Conservation (phyloP, 2,113 vertebrate species). For the Arizona elegans region DNA sequence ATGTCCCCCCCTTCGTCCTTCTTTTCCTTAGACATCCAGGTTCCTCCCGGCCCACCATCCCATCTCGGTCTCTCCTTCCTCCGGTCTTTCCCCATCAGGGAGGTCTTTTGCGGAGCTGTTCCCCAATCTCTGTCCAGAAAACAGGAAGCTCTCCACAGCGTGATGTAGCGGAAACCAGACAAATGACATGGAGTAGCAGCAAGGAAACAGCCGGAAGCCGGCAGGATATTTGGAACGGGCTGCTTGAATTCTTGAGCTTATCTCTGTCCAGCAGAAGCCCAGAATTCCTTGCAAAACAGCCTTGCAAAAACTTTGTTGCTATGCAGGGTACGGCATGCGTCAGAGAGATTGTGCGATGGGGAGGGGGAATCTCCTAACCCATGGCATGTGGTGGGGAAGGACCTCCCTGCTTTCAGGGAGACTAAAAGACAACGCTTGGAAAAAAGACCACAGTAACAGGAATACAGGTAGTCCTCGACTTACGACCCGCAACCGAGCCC, state of each 20-base stretch:
- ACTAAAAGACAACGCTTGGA: background rate
- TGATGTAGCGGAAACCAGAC: conserved; percentile 67
- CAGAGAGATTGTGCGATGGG: background rate
- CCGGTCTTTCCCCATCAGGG: conserved; percentile 37
- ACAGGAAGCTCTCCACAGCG: conserved; percentile 61
- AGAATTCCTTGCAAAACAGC: conserved; percentile 68
- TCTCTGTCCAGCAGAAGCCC: conserved; percentile 65
- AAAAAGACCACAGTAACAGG: background rate
- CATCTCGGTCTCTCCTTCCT: conserved; percentile 15
- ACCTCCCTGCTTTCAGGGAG: background rate
- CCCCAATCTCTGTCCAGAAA: conserved; percentile 43
- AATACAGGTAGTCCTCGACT: background rate
- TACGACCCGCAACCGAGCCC: background rate
- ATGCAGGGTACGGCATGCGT: background rate
- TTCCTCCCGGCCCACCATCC: background rate
- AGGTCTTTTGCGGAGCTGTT: background rate
- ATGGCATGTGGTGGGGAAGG: background rate
- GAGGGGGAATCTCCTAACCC: background rate
- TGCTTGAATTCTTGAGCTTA: conserved; percentile 69
- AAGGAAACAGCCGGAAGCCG: conserved; percentile 68
- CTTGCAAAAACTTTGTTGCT: background rate
- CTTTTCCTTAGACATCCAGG: background rate
- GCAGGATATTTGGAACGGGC: conserved; percentile 70
- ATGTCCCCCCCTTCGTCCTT: background rate
- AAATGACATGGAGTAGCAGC: conserved; percentile 59